A percentile compares a stretch with the other conserved stretches of the same genome.
Evolutionary conservation across 2,888 invertebrate species (phyloP).

Genomic region (Reticulitermes lucifugus): DNA sequence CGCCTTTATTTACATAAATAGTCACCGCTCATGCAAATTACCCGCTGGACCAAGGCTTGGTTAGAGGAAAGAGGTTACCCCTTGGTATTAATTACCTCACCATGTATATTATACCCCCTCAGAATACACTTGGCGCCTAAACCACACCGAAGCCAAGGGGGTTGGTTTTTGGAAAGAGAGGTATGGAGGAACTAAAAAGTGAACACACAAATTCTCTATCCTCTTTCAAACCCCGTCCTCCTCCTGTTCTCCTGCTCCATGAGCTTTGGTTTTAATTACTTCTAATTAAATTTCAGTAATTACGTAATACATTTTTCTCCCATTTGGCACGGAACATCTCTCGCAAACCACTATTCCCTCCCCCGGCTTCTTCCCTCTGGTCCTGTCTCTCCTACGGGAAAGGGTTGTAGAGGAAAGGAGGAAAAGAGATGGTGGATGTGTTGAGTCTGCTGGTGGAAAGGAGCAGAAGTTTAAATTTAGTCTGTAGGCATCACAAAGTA

Average conservation of each 20-base stretch:
- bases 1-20: conserved; percentile 64
- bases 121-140: conserved; percentile 42
- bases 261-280: conserved; percentile 61
- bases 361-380: conserved; percentile 4
- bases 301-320: conserved; percentile 61
- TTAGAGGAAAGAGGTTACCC: conserved; percentile 23
- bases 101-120: conserved; percentile 59
- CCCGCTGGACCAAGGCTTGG: conserved; percentile 38
- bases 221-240: conserved; percentile 22
- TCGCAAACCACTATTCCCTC: conserved; percentile 39
- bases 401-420: neutral
- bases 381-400: conserved; percentile 17
- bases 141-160: conserved; percentile 38
- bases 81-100: conserved; percentile 64
- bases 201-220: conserved; percentile 37
- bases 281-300: conserved; percentile 64
- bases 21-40: conserved; percentile 64
- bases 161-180: conserved; percentile 30
- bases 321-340: conserved; percentile 54
- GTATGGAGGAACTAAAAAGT: conserved; percentile 35
- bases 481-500: conserved; percentile 39
- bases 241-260: conserved; percentile 49
- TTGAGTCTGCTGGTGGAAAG: conserved; percentile 24
- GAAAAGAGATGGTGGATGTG: conserved; percentile 29
- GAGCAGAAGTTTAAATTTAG: conserved; percentile 41